phyloP scores from a whole-genome alignment of 92 coral and sea anemone genomes.

The Porites evermanni region DNA sequence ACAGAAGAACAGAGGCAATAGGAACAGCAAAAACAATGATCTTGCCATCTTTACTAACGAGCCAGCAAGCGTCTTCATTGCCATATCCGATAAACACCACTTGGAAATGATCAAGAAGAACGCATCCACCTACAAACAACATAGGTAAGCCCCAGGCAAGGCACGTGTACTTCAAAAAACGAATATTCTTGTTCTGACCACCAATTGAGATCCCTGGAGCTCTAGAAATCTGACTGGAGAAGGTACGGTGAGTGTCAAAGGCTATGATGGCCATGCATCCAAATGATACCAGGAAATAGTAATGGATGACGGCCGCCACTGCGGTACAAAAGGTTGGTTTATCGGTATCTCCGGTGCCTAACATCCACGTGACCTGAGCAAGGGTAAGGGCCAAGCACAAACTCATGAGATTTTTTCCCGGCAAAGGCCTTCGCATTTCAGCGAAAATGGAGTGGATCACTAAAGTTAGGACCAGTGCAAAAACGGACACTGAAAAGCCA shows the following conservation, averaged over 20 bases:
- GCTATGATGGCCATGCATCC: conserved; percentile 88
- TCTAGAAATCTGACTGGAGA: conserved; percentile 77
- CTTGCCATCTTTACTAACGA: conserved; percentile 60
- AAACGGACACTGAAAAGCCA: conserved; percentile 75
- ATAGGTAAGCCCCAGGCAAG: conserved; percentile 90
- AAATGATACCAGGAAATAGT: conserved; percentile 86
- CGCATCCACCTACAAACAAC: conserved; percentile 65
- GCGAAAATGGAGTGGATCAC: conserved; percentile 70
- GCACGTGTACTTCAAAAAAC: conserved; percentile 65
- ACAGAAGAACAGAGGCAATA: conserved; percentile 65
- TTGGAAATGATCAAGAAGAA: conserved; percentile 64
- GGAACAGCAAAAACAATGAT: conserved; percentile 75
- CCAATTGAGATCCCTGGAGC: conserved; percentile 55
- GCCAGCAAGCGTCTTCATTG: conserved; percentile 75
- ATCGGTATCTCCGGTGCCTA: conserved; percentile 88
- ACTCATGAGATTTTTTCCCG: conserved; percentile 94
- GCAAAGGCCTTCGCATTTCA: conserved; percentile 87
- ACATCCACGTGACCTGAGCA: conserved; percentile 82
- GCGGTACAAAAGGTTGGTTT: conserved; percentile 74
- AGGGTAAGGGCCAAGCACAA: conserved; percentile 81
- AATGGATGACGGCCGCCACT: conserved; percentile 75
- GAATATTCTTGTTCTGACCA: conserved; percentile 46
- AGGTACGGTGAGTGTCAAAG: conserved; percentile 87
- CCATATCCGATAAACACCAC: conserved; percentile 84
- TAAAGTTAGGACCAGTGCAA: conserved; percentile 65